Base-by-base conservation (phyloP, 2,797 vertebrate genomes). In the Remorina albescens region DNA sequence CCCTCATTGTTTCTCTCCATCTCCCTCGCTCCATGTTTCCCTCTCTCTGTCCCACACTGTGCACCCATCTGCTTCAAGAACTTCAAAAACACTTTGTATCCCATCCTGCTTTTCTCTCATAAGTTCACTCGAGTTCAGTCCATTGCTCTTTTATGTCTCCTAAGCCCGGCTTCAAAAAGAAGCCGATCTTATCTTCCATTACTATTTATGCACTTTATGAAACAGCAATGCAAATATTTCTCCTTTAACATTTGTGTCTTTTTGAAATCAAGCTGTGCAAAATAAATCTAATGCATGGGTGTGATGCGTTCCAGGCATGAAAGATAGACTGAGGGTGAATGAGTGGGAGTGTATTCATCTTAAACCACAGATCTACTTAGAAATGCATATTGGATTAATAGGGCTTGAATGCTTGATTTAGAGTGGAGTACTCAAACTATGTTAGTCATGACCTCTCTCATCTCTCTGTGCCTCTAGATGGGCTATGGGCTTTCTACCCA, bases 31-130 rank as follows among this genome's bases (percentile, higher is more conserved):
- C 44, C 75, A 67, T 39, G 56, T 74, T 73, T 36, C 57, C 71
- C 75, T 56, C 88, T 56, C 88, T 67, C 82, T 46, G 3, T 61
- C 74, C 82, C 92, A 91, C 87, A 90, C 92, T 93, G 91, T 84
- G 90, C 85, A 56, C 70, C 90, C 91, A 92, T 92, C 92, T 92
- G 90, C 74, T 87, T 85, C 82, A 32, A 76, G 44, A 86, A 86
- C 80, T 91, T 85, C 83, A 88, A 79, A 81, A 88, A 71, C 81
- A 36, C 69, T 71, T 64, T 2, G 46, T 67, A 59, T 74, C 80
- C 76, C 49, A 67, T 74, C 12, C 74, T 47, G 74, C 71, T 70
- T 70, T 67, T 60, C 66, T 62, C 39, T 76, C 28, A 50, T 19
- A 64, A 85, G 56, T 76, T 85, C 57, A 53, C 63, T 50, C 37